Evolutionary conservation across 2,797 vertebrate species (phyloP), one percentile per base, ranked within the genome.

Genomic region (Onychomys torridus): DNA sequence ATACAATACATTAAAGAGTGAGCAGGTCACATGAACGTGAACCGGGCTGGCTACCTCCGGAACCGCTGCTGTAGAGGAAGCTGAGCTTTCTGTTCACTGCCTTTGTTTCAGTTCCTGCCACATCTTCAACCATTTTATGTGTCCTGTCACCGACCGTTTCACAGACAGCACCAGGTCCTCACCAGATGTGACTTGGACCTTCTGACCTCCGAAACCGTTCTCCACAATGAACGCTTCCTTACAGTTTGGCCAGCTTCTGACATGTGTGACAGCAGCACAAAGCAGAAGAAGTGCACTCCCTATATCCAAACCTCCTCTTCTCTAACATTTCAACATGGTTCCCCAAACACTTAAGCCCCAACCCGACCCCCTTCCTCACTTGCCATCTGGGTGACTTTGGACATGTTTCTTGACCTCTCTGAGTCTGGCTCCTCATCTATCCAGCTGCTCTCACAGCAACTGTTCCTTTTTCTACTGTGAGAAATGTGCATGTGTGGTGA

Each of bases 21-120:
- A 37, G 25, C 10, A 29, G 23, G 57, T 61, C 57, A 17, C 1
- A 0, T 4, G 55, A 57, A 2, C 1, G 0, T 4, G 55, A 57
- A 2, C 37, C 16, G 6, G 69, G 6, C 23, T 61, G 75, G 43
- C 16, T 6, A 13, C 40, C 55, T 14, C 3, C 9, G 21, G 29
- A n/a, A 43, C 57, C 49, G 34, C 79, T 32, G 4, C 78, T 75
- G 23, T 46, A 8, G 12, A 12, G n/a, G 46, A 29, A 14, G 32
- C 32, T 49, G 10, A 65, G 43, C 81, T 76, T 65, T 17, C n/a
- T 4, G 2, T 14, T 9, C 34, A 34, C 19, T 23, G 32, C 71
- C 52, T 59, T 71, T 81, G 16, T 40, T 49, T 37, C 78, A 81
- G 52, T 52, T 46, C 65, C 27, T 32, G 32, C 9, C 67, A 61